Base-by-base conservation (phyloP, 2,797 vertebrate species). In the Siniperca undulata region DNA sequence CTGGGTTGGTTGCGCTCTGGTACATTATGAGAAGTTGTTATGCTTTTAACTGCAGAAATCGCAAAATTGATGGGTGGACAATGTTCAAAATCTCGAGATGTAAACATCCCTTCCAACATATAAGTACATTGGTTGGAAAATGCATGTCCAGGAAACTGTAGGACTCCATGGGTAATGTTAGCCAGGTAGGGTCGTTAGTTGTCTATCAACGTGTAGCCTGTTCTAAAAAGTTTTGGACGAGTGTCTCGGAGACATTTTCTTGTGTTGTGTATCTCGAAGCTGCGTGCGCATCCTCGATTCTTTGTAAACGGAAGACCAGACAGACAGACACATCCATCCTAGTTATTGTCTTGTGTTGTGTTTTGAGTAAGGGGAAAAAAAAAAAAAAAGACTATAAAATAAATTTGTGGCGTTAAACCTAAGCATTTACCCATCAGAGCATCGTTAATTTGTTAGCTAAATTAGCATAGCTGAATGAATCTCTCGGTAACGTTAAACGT, bases 271-370 rank as follows among this genome's bases (percentile, higher is more conserved):
- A 13, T 55, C 10, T 64, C 3, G 1, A 24, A 34, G 59, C 62
- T 82, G 58, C 74, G 68, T 40, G 62, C 68, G 70, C 79, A 82
- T 81, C 52, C 40, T 69, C 36, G 2, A 73, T 30, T 81, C 65
- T 83, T 83, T 64, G 53, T 70, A 53, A 69, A n/a, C n/a, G 7
- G n/a, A 72, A 40, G 19, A 30, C 14, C 34, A 70, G 10, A n/a
- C 44, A 66, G 24, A 60, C 36, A 36, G 36, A 36, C 30, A 36
- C 56, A 50, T 60, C 17, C 30, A 46, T 34, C 7, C 36, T 9
- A 22, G 24, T n/a, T n/a, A 8, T 30, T 52, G 38, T 0, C 7
- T 11, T 13, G 4, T 44, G 30, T 27, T 59, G 48, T 10, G 1
- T 11, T 24, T 7, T 2, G 27, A 2, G 27, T 27, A 1, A 14